Percentiles rank a stretch among this genome's conserved stretches.
Conservation (phyloP, 2,113 vertebrate genomes). For the Galemys pyrenaicus region DNA sequence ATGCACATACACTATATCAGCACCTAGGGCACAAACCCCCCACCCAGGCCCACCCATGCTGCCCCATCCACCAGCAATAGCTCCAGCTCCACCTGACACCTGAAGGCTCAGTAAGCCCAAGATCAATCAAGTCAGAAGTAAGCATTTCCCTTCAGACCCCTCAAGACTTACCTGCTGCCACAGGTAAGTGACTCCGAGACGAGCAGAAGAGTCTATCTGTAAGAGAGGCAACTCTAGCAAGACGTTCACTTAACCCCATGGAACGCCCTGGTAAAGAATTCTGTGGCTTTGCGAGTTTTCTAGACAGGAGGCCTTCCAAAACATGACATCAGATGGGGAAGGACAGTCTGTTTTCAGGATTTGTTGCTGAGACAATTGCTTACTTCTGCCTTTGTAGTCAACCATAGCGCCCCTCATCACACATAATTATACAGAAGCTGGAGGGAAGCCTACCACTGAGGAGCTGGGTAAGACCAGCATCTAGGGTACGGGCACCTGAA, state of each 20-base stretch:
- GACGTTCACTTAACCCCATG: not conserved
- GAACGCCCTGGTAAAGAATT: not conserved
- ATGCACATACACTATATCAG: not conserved
- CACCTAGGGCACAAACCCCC: not conserved
- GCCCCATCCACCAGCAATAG: not conserved
- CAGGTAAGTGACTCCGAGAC: not conserved
- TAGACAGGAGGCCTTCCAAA: not conserved
- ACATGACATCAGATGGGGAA: slow-evolving; percentile 21
- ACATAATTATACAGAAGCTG: not conserved
- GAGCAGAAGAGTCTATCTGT: not conserved
- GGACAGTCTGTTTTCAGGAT: not conserved
- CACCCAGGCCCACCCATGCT: not conserved
- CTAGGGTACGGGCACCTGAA: accelerated
- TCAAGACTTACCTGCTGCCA: not conserved
- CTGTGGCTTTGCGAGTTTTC: not conserved
- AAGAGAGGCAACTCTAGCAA: too few relatives aligned
- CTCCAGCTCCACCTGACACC: not conserved
- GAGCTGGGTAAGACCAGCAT: not conserved
- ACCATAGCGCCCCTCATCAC: not conserved
- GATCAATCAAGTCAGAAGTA: not conserved
- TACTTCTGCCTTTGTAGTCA: not conserved
- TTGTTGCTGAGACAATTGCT: slow-evolving; percentile 6
- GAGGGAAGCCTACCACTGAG: accelerated
- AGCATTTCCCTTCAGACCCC: not conserved
- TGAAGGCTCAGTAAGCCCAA: not conserved